These are phyloP conservation scores for Temnothorax unifasciatus DNA, from an alignment of 2,888 invertebrate species.

Conservation along the genomic window DNA sequence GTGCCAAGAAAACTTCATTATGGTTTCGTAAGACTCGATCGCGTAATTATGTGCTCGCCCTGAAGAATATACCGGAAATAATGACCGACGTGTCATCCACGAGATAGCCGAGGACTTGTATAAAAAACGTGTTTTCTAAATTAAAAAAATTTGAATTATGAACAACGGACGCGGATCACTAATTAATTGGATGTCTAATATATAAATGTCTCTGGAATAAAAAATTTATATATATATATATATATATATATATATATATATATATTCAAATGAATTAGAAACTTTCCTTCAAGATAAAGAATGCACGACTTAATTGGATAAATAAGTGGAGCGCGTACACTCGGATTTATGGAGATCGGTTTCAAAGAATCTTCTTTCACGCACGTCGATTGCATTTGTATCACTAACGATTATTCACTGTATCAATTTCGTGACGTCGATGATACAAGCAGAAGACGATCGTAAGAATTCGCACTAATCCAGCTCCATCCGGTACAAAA, in stretches of 20 bases:
- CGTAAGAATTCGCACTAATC: constrained; percentile 1
- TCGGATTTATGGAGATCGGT: neutral
- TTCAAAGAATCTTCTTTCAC: neutral
- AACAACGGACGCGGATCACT: neutral
- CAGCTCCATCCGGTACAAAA: neutral
- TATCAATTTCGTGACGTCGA: neutral
- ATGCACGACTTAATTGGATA: constrained; percentile 2
- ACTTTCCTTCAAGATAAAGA: neutral
- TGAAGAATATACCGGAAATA: neutral
- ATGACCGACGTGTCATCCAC: neutral
- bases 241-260: neutral
- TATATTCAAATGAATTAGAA: neutral
- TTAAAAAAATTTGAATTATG: neutral
- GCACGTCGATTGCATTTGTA: neutral
- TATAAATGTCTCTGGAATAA: neutral
- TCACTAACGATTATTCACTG: neutral
- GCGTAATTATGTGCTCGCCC: neutral
- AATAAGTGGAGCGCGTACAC: neutral
- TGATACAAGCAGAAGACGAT: neutral
- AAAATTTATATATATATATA: neutral
- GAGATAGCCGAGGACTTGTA: neutral
- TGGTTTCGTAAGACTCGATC: constrained; percentile 7
- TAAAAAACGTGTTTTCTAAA: neutral
- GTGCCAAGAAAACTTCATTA: neutral
- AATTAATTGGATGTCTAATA: neutral